These are phyloP conservation scores for Achatina immaculata DNA, from an alignment of 1,140 invertebrate genomes.

Conservation along the genomic window DNA sequence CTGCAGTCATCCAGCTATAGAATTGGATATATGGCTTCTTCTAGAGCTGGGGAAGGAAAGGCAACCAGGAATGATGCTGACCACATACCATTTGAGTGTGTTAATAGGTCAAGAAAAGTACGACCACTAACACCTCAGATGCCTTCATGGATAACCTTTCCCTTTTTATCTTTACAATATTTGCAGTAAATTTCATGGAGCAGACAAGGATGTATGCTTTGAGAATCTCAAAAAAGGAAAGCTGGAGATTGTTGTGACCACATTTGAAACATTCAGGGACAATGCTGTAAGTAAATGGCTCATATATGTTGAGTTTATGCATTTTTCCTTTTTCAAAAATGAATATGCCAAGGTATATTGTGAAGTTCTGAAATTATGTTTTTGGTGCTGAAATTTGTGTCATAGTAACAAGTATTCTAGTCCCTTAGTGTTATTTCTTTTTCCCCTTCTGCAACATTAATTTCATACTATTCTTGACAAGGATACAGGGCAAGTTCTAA, in stretches of 20 bases:
- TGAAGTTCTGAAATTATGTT: background rate
- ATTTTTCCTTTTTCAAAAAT: background rate
- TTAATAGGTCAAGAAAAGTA: background rate
- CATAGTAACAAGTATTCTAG: background rate
- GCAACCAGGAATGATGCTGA: background rate
- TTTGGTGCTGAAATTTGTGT: background rate
- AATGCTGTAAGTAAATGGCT: conserved; percentile 57
- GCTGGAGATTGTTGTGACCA: conserved; percentile 67
- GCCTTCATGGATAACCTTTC: background rate
- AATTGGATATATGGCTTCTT: no score
- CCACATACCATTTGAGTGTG: background rate
- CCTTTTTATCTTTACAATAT: background rate
- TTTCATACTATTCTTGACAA: no score
- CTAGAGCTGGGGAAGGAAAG: no score
- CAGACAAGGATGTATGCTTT: conserved; percentile 59
- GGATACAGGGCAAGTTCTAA: no score
- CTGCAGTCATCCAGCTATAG: no score
- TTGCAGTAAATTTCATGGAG: conserved; percentile 66
- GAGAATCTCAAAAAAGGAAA: conserved; percentile 58
- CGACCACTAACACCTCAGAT: background rate
- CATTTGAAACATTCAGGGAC: conserved; percentile 69
- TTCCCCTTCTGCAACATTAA: no score
- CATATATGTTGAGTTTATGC: background rate
- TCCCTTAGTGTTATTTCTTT: no score
- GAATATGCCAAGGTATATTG: background rate